phyloP scores from a whole-genome alignment of 2,113 vertebrate species.

The Callopanchax toddi region DNA sequence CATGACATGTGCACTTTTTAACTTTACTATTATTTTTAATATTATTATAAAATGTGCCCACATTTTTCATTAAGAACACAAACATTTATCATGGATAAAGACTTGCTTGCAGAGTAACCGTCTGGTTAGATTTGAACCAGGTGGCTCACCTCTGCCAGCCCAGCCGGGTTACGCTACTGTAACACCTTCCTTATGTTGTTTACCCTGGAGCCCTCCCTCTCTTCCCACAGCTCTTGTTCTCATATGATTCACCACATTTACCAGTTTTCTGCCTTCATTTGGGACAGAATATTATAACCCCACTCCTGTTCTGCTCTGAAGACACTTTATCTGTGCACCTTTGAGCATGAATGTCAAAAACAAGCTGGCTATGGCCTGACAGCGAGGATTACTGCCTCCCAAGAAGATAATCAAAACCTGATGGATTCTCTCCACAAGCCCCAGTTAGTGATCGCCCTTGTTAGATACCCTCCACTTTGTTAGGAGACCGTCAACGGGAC shows the following conservation, averaged over 20 bases:
- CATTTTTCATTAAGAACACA: slow-evolving; percentile 36
- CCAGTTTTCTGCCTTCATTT: slow-evolving; percentile 39
- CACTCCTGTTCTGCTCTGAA: slow-evolving; percentile 42
- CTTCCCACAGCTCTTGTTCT: slow-evolving; percentile 30
- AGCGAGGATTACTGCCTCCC: slow-evolving; percentile 71
- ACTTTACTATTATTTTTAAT: no score
- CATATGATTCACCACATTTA: slow-evolving; percentile 10
- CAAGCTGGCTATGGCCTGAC: slow-evolving; percentile 51
- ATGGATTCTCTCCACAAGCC: slow-evolving; percentile 55
- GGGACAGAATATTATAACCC: slow-evolving; percentile 36
- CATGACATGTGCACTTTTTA: no score
- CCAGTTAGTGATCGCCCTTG: slow-evolving; percentile 50
- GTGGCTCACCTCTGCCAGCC: slow-evolving; percentile 65
- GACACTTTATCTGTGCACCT: slow-evolving; percentile 28
- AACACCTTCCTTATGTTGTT: slow-evolving; percentile 80
- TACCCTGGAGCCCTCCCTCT: slow-evolving; percentile 52
- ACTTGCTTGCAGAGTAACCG: slow-evolving; percentile 52
- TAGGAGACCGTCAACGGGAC: slow-evolving; percentile 62
- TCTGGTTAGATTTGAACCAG: slow-evolving; percentile 72
- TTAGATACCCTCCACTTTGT: slow-evolving; percentile 68
- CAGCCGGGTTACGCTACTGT: slow-evolving; percentile 71
- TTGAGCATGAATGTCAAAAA: slow-evolving; percentile 38
- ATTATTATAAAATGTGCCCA: neutral
- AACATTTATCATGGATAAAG: slow-evolving; percentile 65
- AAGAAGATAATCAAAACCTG: slow-evolving; percentile 69